Base-by-base conservation (phyloP, 2,113 vertebrate species). In the Paralichthys olivaceus region DNA sequence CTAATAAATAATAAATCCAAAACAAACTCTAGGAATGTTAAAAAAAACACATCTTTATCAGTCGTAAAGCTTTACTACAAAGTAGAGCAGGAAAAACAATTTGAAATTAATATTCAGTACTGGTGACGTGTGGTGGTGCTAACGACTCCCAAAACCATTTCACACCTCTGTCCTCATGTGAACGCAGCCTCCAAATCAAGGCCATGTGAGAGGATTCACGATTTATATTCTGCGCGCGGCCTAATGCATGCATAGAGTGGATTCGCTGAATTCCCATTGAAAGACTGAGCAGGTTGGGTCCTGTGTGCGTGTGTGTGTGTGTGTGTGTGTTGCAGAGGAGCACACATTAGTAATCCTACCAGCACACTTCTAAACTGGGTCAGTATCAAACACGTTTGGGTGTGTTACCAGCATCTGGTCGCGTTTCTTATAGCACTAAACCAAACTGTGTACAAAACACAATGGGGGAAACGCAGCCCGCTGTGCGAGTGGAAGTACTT, bases 271-370 rank as follows among this genome's bases (percentile, higher is more conserved):
- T 84, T 55, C 75, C 77, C 75, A 32, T 2, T 71, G 77, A 79
- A 79, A 68, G 43, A 56, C 5, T 9, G 64, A 84, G 67, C 81
- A 54, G 76, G 82, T 81, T 70, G 78, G 61, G 47, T 61, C 34
- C 49, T 40, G 69, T 17, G 8, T 34, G 60, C 56, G 59, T 73
- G 57, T 57, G 55, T 57, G 22, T 57, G 55, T 59, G 56, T 43
- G 64, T 59, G 59, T 51, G 49, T n/a, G 49, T 51, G 49, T 74
- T 81, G 70, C 82, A 51, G 47, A 66, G 77, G 53, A 70, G 65
- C 75, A 0, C 61, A 15, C 83, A 89, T 91, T 84, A 86, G 88
- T 86, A 90, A 90, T 89, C 87, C 91, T 86, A 89, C 84, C 86
- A 79, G 73, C 83, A 57, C 79, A 32, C 84, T 79, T 77, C 60